Evolutionary conservation across 2,113 vertebrate genomes (phyloP).

Genomic region (Prinia subflava): DNA sequence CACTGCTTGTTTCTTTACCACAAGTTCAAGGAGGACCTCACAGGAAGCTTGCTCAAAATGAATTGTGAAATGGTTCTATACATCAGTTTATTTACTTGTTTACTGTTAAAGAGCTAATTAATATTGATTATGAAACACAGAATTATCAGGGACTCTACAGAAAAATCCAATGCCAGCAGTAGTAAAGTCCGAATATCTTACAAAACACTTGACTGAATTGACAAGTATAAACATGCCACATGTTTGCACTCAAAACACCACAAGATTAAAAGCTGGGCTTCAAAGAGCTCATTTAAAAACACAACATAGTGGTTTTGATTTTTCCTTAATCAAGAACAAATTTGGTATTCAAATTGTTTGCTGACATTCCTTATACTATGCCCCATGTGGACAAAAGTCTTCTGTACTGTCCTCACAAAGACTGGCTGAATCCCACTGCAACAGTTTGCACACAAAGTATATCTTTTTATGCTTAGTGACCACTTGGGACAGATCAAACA

Average conservation of each 20-base stretch:
- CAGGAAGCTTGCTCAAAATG: not conserved
- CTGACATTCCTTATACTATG: not conserved
- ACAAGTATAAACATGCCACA: not conserved
- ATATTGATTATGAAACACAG: not conserved
- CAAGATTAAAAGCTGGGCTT: conserved; percentile 4
- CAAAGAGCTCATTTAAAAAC: not conserved
- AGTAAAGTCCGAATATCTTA: not conserved
- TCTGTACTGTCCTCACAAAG: not conserved
- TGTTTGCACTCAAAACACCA: not conserved
- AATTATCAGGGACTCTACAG: not conserved
- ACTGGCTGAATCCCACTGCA: not conserved
- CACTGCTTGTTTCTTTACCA: not conserved
- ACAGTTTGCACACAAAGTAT: not conserved
- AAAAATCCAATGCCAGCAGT: not conserved
- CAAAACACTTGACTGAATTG: not conserved
- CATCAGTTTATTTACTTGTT: not conserved
- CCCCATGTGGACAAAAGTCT: not conserved
- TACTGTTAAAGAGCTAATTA: not conserved
- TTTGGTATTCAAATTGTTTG: not conserved
- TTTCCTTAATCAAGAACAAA: not conserved
- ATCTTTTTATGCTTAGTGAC: not conserved
- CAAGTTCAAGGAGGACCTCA: not conserved
- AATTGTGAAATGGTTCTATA: not conserved
- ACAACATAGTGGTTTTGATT: not conserved
- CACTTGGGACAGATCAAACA: not conserved